Conservation (phyloP, 2,888 invertebrate species). For the Tachina lurida region DNA sequence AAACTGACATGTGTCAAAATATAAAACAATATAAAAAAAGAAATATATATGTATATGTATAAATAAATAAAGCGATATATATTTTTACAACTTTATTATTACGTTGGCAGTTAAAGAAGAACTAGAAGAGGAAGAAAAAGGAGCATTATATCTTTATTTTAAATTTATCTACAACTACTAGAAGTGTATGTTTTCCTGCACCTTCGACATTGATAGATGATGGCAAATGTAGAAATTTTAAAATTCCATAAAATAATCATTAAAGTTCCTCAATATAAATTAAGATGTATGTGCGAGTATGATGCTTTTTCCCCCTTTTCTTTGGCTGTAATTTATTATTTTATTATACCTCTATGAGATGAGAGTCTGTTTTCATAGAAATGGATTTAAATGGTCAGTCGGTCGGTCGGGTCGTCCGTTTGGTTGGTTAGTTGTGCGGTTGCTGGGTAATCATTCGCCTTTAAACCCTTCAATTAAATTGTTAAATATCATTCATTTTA, state of each 20-base stretch:
- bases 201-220: slow-evolving; percentile 63
- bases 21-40: slow-evolving; percentile 15
- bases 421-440: slow-evolving; percentile 10
- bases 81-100: slow-evolving; percentile 36
- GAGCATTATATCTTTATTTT: slow-evolving; percentile 15
- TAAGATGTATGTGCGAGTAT: slow-evolving; percentile 46
- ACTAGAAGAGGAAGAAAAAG: not conserved
- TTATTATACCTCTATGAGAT: slow-evolving; percentile 29
- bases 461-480: slow-evolving; percentile 67
- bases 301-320: not conserved
- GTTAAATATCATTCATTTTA: slow-evolving; percentile 68
- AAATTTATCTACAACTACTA: slow-evolving; percentile 20
- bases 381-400: not conserved
- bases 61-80: slow-evolving; percentile 12
- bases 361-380: slow-evolving; percentile 7
- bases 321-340: slow-evolving; percentile 30
- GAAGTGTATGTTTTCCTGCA: not conserved
- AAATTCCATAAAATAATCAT: slow-evolving; percentile 61
- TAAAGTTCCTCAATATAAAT: slow-evolving; percentile 55
- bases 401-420: not conserved
- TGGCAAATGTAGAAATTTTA: slow-evolving; percentile 46
- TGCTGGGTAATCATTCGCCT: slow-evolving; percentile 11
- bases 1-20: slow-evolving; percentile 36
- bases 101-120: not conserved
- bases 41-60: not conserved